Evolutionary conservation across 2,888 invertebrate genomes (phyloP).

Genomic region (Heteromyza rotundicornis): DNA sequence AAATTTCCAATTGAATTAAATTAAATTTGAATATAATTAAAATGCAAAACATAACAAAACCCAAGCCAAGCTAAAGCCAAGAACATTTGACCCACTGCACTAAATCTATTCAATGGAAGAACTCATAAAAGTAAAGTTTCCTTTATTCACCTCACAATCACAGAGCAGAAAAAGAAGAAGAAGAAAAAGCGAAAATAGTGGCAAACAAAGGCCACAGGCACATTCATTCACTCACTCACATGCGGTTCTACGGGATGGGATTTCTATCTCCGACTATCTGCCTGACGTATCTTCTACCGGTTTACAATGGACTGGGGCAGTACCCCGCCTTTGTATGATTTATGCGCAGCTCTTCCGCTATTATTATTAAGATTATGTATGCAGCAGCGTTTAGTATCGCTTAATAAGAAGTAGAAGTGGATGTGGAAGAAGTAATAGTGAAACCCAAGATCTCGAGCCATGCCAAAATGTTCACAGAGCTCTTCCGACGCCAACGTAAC

Average conservation of each 20-base stretch:
- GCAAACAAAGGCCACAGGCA: not conserved
- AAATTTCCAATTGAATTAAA: not conserved
- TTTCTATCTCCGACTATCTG: not conserved
- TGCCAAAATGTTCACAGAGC: not conserved
- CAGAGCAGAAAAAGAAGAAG: not conserved
- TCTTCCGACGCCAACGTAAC: not conserved
- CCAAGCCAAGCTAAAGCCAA: not conserved
- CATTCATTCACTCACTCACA: not conserved
- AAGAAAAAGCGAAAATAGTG: not conserved
- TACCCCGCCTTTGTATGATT: not conserved
- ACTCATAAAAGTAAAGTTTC: not conserved
- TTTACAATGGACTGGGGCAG: not conserved
- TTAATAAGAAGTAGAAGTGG: no score
- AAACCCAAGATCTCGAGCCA: not conserved
- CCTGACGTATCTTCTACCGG: not conserved
- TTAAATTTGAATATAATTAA: not conserved
- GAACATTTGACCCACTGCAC: constrained; percentile 1
- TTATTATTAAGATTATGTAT: no score
- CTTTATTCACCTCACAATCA: not conserved
- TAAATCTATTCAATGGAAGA: not conserved
- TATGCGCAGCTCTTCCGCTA: not conserved
- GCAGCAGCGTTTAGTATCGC: not conserved
- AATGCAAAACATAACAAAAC: not conserved
- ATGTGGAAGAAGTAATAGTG: not conserved
- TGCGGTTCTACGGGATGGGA: not conserved